These are phyloP conservation scores for Clinocottus analis DNA, from an alignment of 2,113 vertebrate species.

Conservation along the genomic window DNA sequence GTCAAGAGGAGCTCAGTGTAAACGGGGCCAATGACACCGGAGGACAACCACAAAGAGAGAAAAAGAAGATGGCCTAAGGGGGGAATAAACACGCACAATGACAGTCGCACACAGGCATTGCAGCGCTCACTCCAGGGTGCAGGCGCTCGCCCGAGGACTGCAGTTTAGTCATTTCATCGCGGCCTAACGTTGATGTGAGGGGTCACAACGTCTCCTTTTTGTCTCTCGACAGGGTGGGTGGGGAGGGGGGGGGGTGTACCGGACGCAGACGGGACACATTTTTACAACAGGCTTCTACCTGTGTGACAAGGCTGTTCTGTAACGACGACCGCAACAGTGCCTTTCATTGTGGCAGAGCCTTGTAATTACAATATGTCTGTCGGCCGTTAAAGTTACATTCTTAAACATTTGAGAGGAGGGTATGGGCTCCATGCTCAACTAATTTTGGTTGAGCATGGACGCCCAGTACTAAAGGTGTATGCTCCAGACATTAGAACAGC, in stretches of 20 bases:
- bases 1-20: conserved; percentile 32
- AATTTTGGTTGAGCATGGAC: too few relatives aligned
- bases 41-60: conserved; percentile 22
- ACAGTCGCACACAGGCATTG: not conserved
- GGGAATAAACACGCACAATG: conserved; percentile 20
- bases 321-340: not conserved
- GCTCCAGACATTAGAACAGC: too few relatives aligned
- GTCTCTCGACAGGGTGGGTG: conserved; percentile 8
- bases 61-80: conserved; percentile 37
- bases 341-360: not conserved
- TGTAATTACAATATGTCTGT: conserved; percentile 25
- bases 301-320: conserved; percentile 2
- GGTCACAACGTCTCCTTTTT: conserved; percentile 32
- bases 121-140: not conserved
- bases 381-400: conserved; percentile 11
- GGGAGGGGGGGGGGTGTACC: conserved; percentile 16
- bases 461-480: too few relatives aligned
- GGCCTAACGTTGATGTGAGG: conserved; percentile 34
- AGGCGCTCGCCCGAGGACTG: conserved; percentile 37
- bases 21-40: conserved; percentile 28
- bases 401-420: not conserved
- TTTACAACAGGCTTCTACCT: conserved; percentile 17
- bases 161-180: conserved; percentile 38
- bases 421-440: too few relatives aligned
- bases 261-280: not conserved